These are phyloP conservation scores for Melinaea menophilus DNA, from an alignment of 2,888 invertebrate species.

Conservation along the genomic window DNA sequence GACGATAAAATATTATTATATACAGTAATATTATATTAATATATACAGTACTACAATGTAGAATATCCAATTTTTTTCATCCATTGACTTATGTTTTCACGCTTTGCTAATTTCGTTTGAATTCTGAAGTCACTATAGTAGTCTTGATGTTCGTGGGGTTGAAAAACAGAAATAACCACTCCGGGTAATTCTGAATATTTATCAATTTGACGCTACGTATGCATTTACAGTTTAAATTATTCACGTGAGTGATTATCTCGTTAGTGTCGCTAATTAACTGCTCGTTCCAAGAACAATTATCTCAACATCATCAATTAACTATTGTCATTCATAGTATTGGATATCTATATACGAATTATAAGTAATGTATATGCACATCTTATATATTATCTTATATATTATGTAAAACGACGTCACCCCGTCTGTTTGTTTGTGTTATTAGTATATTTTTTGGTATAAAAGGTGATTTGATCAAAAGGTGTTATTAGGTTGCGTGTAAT, in stretches of 20 bases:
- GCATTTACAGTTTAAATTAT: conserved; percentile 38
- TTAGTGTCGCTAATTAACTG: conserved; percentile 53
- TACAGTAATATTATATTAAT: too few relatives aligned
- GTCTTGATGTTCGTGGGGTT: conserved; percentile 48
- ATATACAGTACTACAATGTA: too few relatives aligned
- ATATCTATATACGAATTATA: conserved; percentile 1
- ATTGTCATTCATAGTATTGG: conserved; percentile 5
- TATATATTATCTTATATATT: conserved; percentile 1
- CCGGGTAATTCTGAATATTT: conserved; percentile 58
- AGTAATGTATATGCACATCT: conserved; percentile 1
- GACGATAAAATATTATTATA: too few relatives aligned
- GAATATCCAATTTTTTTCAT: too few relatives aligned
- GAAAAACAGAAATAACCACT: conserved; percentile 58
- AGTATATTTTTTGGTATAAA: too few relatives aligned
- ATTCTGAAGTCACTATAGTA: too few relatives aligned
- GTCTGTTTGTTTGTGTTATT: too few relatives aligned
- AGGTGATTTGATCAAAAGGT: too few relatives aligned
- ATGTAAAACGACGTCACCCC: neutral
- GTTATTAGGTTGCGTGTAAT: too few relatives aligned
- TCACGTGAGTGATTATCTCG: conserved; percentile 31
- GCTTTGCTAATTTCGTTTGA: too few relatives aligned
- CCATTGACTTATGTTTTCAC: too few relatives aligned
- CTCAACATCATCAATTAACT: conserved; percentile 12
- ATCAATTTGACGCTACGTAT: conserved; percentile 66
- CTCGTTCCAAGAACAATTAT: conserved; percentile 30